Evolutionary conservation across 2,113 vertebrate species (phyloP).

Genomic region (Osmerus mordax): DNA sequence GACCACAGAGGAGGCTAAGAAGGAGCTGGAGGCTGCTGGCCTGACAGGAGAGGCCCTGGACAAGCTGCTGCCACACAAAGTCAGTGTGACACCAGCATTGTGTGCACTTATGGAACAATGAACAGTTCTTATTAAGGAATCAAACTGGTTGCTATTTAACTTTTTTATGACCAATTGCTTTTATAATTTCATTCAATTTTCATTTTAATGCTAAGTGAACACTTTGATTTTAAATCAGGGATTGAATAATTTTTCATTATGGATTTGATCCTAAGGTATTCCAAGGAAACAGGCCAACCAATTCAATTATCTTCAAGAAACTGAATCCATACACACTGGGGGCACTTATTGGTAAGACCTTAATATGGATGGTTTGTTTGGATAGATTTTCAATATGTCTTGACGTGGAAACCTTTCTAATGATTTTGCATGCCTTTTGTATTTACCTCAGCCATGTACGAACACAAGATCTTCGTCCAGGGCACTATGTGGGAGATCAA

Average conservation of each 20-base stretch:
- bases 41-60: conserved; percentile 76
- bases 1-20: conserved; percentile 79
- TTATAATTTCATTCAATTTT: too few relatives aligned
- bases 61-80: conserved; percentile 93
- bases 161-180: too few relatives aligned
- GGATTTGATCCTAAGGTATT: conserved; percentile 78
- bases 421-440: too few relatives aligned
- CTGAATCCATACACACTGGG: conserved; percentile 88
- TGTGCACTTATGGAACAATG: background rate
- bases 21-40: conserved; percentile 81
- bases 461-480: conserved; percentile 99
- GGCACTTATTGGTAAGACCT: conserved; percentile 82
- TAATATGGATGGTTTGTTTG: background rate
- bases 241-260: too few relatives aligned
- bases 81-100: conserved; percentile 38
- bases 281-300: conserved; percentile 94
- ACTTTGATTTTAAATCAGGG: conserved; percentile 28
- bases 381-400: too few relatives aligned
- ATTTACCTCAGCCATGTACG: conserved; percentile 84
- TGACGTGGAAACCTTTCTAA: too few relatives aligned
- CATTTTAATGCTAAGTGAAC: background rate
- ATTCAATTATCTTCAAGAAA: conserved; percentile 92
- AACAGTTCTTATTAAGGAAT: background rate
- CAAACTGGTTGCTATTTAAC: too few relatives aligned
- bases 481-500: conserved; percentile 95